Evolutionary conservation across 2,888 invertebrate species (phyloP), one percentile per base, ranked within the genome.

Genomic region (Polylopha cassiicola): DNA sequence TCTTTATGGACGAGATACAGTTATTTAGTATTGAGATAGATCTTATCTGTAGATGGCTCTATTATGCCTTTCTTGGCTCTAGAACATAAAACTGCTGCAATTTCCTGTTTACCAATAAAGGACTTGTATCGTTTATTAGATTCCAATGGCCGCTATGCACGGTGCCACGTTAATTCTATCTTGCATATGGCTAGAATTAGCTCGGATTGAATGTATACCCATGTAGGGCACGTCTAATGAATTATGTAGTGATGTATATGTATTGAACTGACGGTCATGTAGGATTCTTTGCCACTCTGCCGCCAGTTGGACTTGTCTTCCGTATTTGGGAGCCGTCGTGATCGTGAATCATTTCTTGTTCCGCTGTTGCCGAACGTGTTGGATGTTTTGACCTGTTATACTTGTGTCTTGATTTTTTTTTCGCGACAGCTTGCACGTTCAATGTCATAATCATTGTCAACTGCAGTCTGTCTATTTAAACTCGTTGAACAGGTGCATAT

Each of bases 71-170:
- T n/a, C n/a, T n/a, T n/a, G n/a, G n/a, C n/a, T n/a, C n/a, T n/a
- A n/a, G 15, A 10, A 23, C 23, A 10, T 29, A 21, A 32, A 39
- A 39, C 26, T 17, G 36, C 51, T 57, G 58, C 58, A 54, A 56
- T 67, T 77, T 77, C 75, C 76, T 74, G 59, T 47, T 54, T 64
- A 51, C 61, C 68, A 55, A 57, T 63, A 65, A 69, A 56, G 61
- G 70, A 51, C 53, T 57, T 59, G 51, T 47, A 58, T 60, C 55
- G 51, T 58, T 53, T 54, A 46, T 29, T 43, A 37, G 39, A 48
- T 47, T 50, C 59, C 23, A 15, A 20, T 18, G 37, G 22, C 10
- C 15, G 23, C 38, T 26, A 38, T 28, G 28, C 28, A 20, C 30
- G 18, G 31, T 27, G 29, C 17, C 30, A 31, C 21, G 22, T 24